These are phyloP conservation scores for Mus caroli DNA, from an alignment of 2,797 vertebrate species.

Conservation along the genomic window DNA sequence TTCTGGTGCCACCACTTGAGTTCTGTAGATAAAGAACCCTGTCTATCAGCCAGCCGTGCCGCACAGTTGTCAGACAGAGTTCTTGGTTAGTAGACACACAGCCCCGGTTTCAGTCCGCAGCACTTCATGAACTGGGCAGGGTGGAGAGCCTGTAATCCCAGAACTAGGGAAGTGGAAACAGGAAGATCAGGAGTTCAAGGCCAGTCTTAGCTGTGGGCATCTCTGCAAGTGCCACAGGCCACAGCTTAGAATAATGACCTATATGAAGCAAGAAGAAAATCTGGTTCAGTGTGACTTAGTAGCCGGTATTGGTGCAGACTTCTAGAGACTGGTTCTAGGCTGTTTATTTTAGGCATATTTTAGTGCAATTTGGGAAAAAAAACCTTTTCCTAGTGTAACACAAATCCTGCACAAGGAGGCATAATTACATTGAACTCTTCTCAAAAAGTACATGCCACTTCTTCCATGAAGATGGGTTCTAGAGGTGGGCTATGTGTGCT, in stretches of 20 bases:
- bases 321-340: too few relatives aligned
- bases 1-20: not conserved
- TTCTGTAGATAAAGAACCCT: slow-evolving; percentile 44
- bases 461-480: not conserved
- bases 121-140: not conserved
- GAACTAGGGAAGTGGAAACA: not conserved
- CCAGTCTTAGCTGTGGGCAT: not conserved
- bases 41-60: not conserved
- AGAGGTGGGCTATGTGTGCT: not conserved
- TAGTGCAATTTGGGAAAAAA: not conserved
- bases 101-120: not conserved
- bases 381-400: not conserved
- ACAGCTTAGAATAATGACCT: not conserved
- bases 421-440: not conserved
- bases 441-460: not conserved
- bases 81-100: not conserved
- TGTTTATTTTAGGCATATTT: not conserved
- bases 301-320: not conserved
- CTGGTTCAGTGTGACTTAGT: not conserved
- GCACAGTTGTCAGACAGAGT: too few relatives aligned
- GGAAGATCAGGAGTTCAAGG: not conserved
- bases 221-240: not conserved
- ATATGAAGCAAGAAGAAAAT: not conserved
- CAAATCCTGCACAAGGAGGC: not conserved
- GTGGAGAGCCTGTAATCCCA: too few relatives aligned